Evolutionary conservation across 2,888 invertebrate genomes (phyloP), one percentile per base, ranked within the genome.

Genomic region (Erebia epiphron): DNA sequence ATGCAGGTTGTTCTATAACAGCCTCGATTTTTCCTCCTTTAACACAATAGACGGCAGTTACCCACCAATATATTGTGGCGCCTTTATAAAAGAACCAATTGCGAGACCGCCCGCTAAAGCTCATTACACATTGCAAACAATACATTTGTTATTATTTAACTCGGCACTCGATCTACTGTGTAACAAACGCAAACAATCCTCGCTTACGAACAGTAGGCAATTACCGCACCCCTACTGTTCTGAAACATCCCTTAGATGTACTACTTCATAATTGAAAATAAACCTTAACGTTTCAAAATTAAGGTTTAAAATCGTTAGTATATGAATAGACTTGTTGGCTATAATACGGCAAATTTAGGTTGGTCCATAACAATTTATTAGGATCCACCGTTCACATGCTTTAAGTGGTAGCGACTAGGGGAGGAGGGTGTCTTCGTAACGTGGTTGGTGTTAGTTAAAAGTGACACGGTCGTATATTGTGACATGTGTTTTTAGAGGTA

Each of bases 81-180:
- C 73, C 67, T 73, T 71, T 61, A 64, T 71, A 69, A 71, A 63
- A 80, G 81, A 80, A 79, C 77, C 83, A 84, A 88, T 88, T 82
- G 86, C 72, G 73, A 72, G 82, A 83, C 86, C 84, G 76, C 81
- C 83, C 82, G 83, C 83, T 83, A 82, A 83, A 80, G 79, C 80
- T 80, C 80, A 82, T 83, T 84, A 84, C 80, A 76, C 79, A 81
- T 81, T 78, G 82, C 81, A 83, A 83, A 87, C 86, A 85, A 88
- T 88, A 76, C 78, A 88, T 90, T 89, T 87, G 88, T 88, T 88
- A 89, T 89, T 89, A 86, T 91, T 88, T 85, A 88, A 86, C 82
- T 73, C 73, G 60, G 58, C 71, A 84, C 86, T 82, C 77, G 74
- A 77, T 76, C 76, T 72, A 81, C 79, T 77, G 78, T 78, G 82